Evolutionary conservation across 1,140 invertebrate species (phyloP), one percentile per base, ranked within the genome.

Genomic region (Branchinecta lynchi): DNA sequence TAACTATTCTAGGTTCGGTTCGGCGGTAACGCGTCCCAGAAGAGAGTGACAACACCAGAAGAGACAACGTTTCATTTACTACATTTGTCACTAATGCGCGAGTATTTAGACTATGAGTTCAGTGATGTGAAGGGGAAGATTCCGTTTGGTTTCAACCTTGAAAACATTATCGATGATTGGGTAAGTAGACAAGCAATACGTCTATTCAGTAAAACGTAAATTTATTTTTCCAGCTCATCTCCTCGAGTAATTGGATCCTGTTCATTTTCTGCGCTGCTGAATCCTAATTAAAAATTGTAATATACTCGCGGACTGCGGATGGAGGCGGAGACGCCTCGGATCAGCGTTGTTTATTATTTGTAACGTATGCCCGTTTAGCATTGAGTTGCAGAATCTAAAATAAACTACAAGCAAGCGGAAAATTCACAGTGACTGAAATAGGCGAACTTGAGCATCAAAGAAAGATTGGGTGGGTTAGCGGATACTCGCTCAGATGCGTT

Each of bases 71-170:
- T 98, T 80, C 93, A 88, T 79, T 80, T 98, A 3, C 81, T 98
- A 43, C 94, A 98, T 79, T 80, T 98, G 71, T 93, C 91, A 0
- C 78, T 98, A 60, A 80, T 98, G 75, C 83, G 93, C 73, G 92
- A 96, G 75, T 98, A 98, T 79, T 79, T 98, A 71, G 89, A 92
- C 72, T 84, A 90, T 79, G 96, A 98, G 79, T 98, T 98, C 81
- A 80, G 84, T 66, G 75, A 80, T 0, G 75, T 97, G 0, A 91
- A 89, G 77, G 79, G 68, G 66, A 82, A 84, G 44, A 75, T 92
- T 32, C 77, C 81, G 0, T 93, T 91, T 80, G 73, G 79, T 6
- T 93, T 86, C 78, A 85, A 93, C 77, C 80, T 96, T 70, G 93
- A 95, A 75, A 86, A 87, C 60, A 85, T 87, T 70, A 85, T 87